Evolutionary conservation across 2,113 vertebrate species (phyloP).

Genomic region (Anolis carolinensis): DNA sequence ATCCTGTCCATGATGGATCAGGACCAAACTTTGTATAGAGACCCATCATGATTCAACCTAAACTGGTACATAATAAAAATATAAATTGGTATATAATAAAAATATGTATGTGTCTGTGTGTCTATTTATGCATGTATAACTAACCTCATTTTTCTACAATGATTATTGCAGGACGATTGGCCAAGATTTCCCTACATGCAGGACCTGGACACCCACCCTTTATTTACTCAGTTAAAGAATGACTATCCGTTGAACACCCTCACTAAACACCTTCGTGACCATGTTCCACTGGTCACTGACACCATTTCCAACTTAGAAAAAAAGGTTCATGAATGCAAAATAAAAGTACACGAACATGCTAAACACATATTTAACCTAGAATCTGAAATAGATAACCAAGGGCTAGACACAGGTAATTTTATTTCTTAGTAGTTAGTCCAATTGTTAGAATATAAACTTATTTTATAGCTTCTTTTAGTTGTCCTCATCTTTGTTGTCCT

Average conservation of each 20-base stretch:
- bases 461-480: not conserved
- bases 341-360: conserved; percentile 48
- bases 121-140: not conserved
- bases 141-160: conserved; percentile 9
- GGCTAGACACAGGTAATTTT: not conserved
- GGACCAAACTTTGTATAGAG: too few relatives aligned
- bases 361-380: conserved; percentile 9
- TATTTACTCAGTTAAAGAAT: conserved; percentile 40
- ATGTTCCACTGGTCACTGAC: conserved; percentile 45
- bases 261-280: conserved; percentile 48
- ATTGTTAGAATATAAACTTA: not conserved
- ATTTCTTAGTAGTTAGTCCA: not conserved
- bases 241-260: conserved; percentile 46
- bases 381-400: not conserved
- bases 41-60: too few relatives aligned
- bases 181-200: conserved; percentile 29
- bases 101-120: too few relatives aligned
- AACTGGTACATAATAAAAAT: too few relatives aligned
- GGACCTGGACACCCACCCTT: conserved; percentile 29
- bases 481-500: not conserved
- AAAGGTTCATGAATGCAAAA: conserved; percentile 35
- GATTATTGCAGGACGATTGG: conserved; percentile 66
- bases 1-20: too few relatives aligned
- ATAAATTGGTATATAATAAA: not conserved
- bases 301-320: conserved; percentile 36